A percentile compares a stretch with the other conserved stretches of the same genome.
Evolutionary conservation across 2,797 vertebrate species (phyloP).

Genomic region (Myiothlypis coronata): DNA sequence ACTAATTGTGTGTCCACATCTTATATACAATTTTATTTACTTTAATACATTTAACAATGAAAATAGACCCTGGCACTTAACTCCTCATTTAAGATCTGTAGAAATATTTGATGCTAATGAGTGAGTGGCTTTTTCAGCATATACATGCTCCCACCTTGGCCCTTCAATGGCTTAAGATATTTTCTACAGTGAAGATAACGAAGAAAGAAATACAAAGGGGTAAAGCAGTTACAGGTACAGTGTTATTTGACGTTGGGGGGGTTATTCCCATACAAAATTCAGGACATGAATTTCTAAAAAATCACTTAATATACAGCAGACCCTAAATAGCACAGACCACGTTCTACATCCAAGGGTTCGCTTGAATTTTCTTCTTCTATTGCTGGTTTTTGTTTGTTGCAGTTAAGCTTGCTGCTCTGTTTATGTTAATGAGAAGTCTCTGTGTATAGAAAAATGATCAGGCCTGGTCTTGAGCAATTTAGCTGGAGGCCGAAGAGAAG

Average conservation of each 20-base stretch:
- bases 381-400: constrained; percentile 51
- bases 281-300: background rate
- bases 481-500: constrained; percentile 81
- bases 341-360: background rate
- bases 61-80: constrained; percentile 74
- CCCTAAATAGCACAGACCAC: background rate
- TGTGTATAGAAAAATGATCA: constrained; percentile 82
- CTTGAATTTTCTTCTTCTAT: constrained; percentile 22
- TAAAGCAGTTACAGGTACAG: background rate
- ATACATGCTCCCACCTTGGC: constrained; percentile 34
- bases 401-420: constrained; percentile 64
- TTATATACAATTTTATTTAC: constrained; percentile 82
- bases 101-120: constrained; percentile 69
- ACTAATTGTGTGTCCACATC: constrained; percentile 82
- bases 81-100: constrained; percentile 67
- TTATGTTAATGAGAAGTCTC: constrained; percentile 80
- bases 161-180: constrained; percentile 40
- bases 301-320: background rate
- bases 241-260: background rate
- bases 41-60: constrained; percentile 79
- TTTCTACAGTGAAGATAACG: constrained; percentile 25
- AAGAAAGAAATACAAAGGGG: background rate
- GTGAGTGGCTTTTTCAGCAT: constrained; percentile 57
- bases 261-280: constrained; percentile 14
- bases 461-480: constrained; percentile 79